phyloP scores from a whole-genome alignment of 2,113 vertebrate species.

The Ochotona curzoniae region DNA sequence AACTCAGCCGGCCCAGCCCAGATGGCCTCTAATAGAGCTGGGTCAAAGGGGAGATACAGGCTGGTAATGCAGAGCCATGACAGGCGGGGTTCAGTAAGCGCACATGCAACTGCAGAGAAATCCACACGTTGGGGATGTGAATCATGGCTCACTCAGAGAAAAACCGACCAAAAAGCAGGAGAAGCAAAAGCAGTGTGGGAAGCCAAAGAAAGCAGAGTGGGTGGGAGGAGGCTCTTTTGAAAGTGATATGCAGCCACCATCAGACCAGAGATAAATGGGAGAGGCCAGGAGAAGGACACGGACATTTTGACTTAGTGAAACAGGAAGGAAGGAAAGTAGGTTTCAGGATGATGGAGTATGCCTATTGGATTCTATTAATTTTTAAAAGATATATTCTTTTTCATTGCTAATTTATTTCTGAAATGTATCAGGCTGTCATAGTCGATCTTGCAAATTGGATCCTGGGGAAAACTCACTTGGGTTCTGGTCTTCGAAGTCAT shows the following conservation, averaged over 20 bases:
- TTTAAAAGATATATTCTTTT: conserved; percentile 12
- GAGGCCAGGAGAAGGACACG: not conserved
- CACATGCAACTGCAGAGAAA: not conserved
- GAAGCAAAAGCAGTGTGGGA: not conserved
- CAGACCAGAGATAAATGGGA: conserved; percentile 42
- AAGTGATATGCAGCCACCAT: not conserved
- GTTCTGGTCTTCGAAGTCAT: not conserved
- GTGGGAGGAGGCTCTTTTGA: not conserved
- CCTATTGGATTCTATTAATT: not conserved
- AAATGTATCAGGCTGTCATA: not conserved
- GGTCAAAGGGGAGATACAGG: not conserved
- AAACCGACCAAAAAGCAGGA: not conserved
- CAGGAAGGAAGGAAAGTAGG: not conserved
- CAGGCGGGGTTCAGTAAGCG: rapidly evolving
- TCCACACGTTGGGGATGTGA: not conserved
- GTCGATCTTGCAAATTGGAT: not conserved
- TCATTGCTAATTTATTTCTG: conserved; percentile 22
- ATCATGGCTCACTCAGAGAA: not conserved
- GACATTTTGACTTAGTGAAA: not conserved
- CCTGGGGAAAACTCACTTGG: not conserved
- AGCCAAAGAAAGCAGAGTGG: not conserved
- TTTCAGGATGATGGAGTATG: not conserved
- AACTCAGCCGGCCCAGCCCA: not conserved
- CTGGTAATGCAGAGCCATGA: not conserved
- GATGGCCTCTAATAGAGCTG: not conserved